Evolutionary conservation across 2,888 invertebrate genomes (phyloP).

Genomic region (Odontocolon sp.): DNA sequence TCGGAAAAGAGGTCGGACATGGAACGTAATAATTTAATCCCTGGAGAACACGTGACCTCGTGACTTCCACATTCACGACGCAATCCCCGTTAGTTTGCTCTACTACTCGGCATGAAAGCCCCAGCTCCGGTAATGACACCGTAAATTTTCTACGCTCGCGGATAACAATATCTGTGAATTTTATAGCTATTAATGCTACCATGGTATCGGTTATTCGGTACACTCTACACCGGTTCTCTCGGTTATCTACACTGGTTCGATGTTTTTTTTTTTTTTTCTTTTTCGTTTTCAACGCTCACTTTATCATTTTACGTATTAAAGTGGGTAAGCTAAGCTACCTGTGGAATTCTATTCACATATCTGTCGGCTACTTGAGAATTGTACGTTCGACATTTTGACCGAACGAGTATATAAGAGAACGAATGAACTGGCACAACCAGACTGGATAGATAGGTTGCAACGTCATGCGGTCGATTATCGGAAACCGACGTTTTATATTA

Average conservation of each 20-base stretch:
- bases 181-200: conserved; percentile 19
- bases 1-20: conserved; percentile 44
- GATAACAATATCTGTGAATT: conserved; percentile 50
- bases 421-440: neutral
- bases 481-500: conserved; percentile 32
- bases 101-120: neutral
- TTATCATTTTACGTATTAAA: neutral
- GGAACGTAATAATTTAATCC: conserved; percentile 51
- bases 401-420: neutral
- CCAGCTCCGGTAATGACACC: conserved; percentile 55
- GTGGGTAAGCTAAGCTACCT: neutral
- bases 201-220: neutral
- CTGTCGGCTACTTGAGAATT: no score
- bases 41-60: conserved; percentile 30
- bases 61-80: conserved; percentile 23
- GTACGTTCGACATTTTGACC: neutral
- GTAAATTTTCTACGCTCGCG: conserved; percentile 44
- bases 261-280: neutral
- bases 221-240: no score
- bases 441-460: neutral
- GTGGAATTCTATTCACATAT: no score
- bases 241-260: neutral
- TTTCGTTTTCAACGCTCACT: neutral
- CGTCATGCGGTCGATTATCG: conserved; percentile 36
- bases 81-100: conserved; percentile 3